These are phyloP conservation scores for Eriosoma lanigerum DNA, from an alignment of 1,140 invertebrate species.

Conservation along the genomic window DNA sequence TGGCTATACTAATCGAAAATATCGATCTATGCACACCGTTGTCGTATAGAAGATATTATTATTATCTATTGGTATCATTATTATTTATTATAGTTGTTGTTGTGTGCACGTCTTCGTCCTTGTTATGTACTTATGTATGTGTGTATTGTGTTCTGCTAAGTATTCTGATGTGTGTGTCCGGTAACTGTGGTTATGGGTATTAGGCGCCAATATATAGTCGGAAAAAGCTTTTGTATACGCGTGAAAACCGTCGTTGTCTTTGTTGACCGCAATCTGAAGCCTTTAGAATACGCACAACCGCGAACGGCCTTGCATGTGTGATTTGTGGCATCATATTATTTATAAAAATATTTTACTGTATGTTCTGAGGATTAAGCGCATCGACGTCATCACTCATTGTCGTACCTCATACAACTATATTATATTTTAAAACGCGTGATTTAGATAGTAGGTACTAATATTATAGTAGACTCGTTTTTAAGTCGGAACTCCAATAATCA, in stretches of 20 bases:
- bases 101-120: background rate
- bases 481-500: no score
- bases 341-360: background rate
- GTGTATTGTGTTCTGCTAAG: background rate
- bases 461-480: no score
- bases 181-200: background rate
- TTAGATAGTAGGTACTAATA: no score
- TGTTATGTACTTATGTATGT: background rate
- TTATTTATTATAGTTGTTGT: slow-evolving; percentile 3
- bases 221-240: background rate
- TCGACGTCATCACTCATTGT: background rate
- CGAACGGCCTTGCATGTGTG: background rate
- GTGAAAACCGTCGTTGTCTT: background rate
- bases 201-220: slow-evolving; percentile 28
- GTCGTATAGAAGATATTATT: slow-evolving; percentile 13
- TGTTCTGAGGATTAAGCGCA: background rate
- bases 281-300: background rate
- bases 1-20: slow-evolving; percentile 49
- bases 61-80: slow-evolving; percentile 6
- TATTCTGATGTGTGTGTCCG: background rate
- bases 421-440: no score
- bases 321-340: background rate
- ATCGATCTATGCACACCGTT: slow-evolving; percentile 3
- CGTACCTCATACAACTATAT: background rate
- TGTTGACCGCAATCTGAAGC: background rate